Base-by-base conservation (phyloP, 2,113 vertebrate species). In the Peromyscus polionotus region DNA sequence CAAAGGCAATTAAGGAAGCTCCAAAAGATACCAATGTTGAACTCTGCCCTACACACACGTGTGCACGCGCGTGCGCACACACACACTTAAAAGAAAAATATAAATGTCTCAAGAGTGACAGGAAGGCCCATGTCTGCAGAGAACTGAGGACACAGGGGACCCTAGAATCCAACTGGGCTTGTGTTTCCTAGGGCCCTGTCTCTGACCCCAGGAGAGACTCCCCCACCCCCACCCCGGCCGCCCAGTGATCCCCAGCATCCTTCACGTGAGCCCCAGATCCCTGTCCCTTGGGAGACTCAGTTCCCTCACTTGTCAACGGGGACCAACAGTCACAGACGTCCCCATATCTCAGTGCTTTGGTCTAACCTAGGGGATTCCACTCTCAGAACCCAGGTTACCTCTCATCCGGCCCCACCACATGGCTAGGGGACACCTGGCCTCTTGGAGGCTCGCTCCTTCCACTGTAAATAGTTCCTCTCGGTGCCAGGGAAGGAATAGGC, bases 311-410 rank as follows among this genome's bases (percentile, higher is more conserved):
- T 24, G 3, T 28, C 16, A 48, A 48, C 0, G 6, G 13, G 28
- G 57, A 51, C 16, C 10, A 4, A 6, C 0, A n/a, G 33, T 26
- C 36, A 36, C 0, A 65, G 42, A 4, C 0, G 1, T 31, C 68
- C 48, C 73, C 57, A 3, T 5, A 19, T 13, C 5, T 67, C 9
- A 0, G 0, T 2, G 12, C 17, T 7, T 7, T 16, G 45, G 16
- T 54, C 75, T 42, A n/a, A 63, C 16, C n/a, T 4, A 61, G 63
- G 26, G 70, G 31, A 5, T 33, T 36, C 75, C 10, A 7, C 3
- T 1, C 19, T 67, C 0, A 0, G 3, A 2, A 16, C 42, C 14
- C 39, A 13, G 61, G 10, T 48, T 12, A 39, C 67, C 36, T 57
- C 67, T 57, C 19, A 57, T 19, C 26, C 2, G 4, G 17, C 17